Base-by-base conservation (phyloP, 2,888 invertebrate genomes). In the Tiliacea citrago region DNA sequence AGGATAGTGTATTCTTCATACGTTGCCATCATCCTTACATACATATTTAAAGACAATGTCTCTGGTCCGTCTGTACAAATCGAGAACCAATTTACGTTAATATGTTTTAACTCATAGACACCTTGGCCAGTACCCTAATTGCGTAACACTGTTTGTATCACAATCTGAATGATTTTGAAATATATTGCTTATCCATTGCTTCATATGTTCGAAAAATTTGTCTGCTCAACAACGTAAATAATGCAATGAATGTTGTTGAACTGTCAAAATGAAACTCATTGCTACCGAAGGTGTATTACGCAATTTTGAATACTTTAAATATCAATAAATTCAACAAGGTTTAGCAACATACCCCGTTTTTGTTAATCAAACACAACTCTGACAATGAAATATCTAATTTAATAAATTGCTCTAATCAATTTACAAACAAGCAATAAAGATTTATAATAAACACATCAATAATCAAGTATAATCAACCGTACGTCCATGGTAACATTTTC, bases 391-490 rank as follows among this genome's bases (percentile, higher is more conserved):
- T 39, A 29, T n/a, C 16, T 55, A 24, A 24, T 29, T 51, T 51
- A 35, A 29, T 63, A 24, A 35, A 69, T 35, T 70, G 6, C 58
- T 47, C 29, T 51, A 39, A 39, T 42, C 39, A n/a, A 63, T 45
- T 62, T 62, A 10, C 18, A 63, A 63, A 73, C 42, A 39, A 51
- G 24, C 29, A 69, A 73, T 72, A 47, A 68, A 18, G 0, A 29
- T 45, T 6, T 42, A 29, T n/a, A 58, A 58, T 21, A 24, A 62
- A 58, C 21, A 24, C 57, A 65, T 67, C 71, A 73, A 75, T 77
- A 47, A 71, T 39, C 21, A 73, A 21, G 39, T 57, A 29, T n/a
- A 29, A 2, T 75, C 39, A 55, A 29, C 47, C 1, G 2, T 13
- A 0, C 16, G 21, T 13, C 3, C 3, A 35, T 24, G 8, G 12